These are phyloP conservation scores for Danio rerio DNA, from an alignment of 2,113 vertebrate genomes.

Conservation along the genomic window GRCz12tu NC_133196.1:25404001-25404500, in stretches of 20 bases:
- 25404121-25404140: conserved; percentile 47
- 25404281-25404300: conserved; percentile 76
- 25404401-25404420: conserved; percentile 57
- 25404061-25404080: conserved; percentile 41
- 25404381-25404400: conserved; percentile 40
- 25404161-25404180: conserved; percentile 60
- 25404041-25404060: conserved; percentile 27
- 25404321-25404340: conserved; percentile 70
- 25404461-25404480: conserved; percentile 24
- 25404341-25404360: conserved; percentile 66
- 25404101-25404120: not conserved
- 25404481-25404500: not conserved
- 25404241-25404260: conserved; percentile 76
- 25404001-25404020: conserved; percentile 29
- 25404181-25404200: conserved; percentile 65
- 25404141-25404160: conserved; percentile 52
- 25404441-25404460: conserved; percentile 24
- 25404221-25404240: conserved; percentile 77
- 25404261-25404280: conserved; percentile 77
- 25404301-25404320: conserved; percentile 76
- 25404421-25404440: conserved; percentile 33
- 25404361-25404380: conserved; percentile 72
- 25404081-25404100: conserved; percentile 37
- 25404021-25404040: conserved; percentile 45
- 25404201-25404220: conserved; percentile 64